Percentiles rank a stretch among this genome's conserved stretches.
Evolutionary conservation across 2,888 invertebrate genomes (phyloP).

Genomic region (Tanytarsus gracilentus): DNA sequence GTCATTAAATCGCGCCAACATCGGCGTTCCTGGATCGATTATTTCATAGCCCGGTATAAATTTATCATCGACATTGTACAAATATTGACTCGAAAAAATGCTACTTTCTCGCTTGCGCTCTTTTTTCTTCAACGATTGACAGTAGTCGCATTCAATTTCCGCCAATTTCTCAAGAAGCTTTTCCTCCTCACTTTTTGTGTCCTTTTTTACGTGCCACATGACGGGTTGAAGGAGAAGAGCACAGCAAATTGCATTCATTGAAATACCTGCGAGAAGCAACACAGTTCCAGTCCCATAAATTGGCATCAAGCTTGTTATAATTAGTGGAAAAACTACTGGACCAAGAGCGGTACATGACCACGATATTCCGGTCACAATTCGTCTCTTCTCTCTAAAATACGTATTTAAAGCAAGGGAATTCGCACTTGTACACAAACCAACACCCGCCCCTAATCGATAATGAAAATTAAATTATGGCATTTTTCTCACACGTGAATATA

Average conservation of each 20-base stretch:
- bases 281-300: constrained; percentile 56
- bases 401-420: constrained; percentile 64
- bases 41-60: constrained; percentile 55
- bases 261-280: constrained; percentile 56
- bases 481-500: constrained; percentile 27
- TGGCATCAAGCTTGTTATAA: constrained; percentile 55
- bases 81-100: constrained; percentile 53
- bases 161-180: not conserved
- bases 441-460: constrained; percentile 49
- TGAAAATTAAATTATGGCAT: not conserved
- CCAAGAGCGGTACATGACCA: constrained; percentile 65
- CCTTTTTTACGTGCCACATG: constrained; percentile 58
- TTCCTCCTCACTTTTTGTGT: constrained; percentile 33
- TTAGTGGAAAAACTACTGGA: constrained; percentile 61
- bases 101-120: constrained; percentile 32
- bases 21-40: constrained; percentile 56
- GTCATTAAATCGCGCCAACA: constrained; percentile 55
- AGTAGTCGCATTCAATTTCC: constrained; percentile 35
- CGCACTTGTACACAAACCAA: constrained; percentile 58
- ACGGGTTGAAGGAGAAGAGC: constrained; percentile 64
- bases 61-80: constrained; percentile 55
- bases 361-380: constrained; percentile 60
- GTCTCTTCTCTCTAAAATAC: constrained; percentile 60
- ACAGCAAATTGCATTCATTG: constrained; percentile 58
- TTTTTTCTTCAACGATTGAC: constrained; percentile 36